Evolutionary conservation across 2,888 invertebrate species (phyloP).

Genomic region (Sphecodes monilicornis): DNA sequence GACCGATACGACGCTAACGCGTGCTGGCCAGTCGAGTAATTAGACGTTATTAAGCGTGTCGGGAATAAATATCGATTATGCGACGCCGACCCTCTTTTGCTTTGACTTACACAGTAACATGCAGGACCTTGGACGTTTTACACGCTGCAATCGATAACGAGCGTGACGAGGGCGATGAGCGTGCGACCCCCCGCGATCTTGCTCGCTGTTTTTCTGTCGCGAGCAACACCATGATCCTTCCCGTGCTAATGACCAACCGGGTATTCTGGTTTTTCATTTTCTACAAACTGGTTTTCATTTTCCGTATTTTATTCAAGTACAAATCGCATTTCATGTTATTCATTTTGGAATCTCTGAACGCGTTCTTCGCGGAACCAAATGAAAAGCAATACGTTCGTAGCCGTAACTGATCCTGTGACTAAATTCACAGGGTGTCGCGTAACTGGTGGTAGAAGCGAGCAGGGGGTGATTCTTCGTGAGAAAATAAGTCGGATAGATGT

Average conservation of each 20-base stretch:
- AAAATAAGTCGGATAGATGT: no score
- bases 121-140: conserved; percentile 72
- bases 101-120: conserved; percentile 61
- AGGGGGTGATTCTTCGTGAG: no score
- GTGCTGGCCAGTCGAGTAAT: conserved; percentile 55
- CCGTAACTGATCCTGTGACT: no score
- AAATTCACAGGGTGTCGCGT: no score
- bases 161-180: conserved; percentile 54
- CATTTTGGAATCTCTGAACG: no score
- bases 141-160: conserved; percentile 68
- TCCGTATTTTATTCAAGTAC: no score
- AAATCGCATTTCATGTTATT: no score
- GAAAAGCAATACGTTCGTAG: no score
- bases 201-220: not conserved
- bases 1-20: conserved; percentile 46
- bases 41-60: conserved; percentile 67
- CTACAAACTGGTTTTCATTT: not conserved
- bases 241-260: not conserved
- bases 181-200: conserved; percentile 38
- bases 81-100: conserved; percentile 48
- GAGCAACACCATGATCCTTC: not conserved
- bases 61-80: conserved; percentile 72
- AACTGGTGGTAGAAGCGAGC: no score
- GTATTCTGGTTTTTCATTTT: not conserved
- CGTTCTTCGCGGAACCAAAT: no score